These are phyloP conservation scores for Heliconius erato DNA, from an alignment of 2,888 invertebrate genomes.

Conservation along the genomic window DNA sequence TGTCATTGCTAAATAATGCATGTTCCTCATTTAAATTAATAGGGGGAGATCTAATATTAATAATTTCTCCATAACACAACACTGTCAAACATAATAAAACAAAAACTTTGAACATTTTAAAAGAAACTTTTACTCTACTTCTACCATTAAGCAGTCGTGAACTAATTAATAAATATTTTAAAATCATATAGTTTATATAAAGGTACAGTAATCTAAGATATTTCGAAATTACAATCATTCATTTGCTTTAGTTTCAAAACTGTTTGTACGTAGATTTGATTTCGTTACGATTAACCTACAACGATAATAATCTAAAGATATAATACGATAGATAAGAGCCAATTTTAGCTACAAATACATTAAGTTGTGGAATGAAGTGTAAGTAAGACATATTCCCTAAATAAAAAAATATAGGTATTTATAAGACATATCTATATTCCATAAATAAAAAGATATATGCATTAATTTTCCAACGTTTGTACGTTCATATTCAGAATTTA, in stretches of 20 bases:
- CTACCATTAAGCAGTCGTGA: not conserved
- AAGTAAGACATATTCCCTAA: not conserved
- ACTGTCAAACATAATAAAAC: slow-evolving; percentile 31
- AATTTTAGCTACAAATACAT: not conserved
- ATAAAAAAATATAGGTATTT: no score
- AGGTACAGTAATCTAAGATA: not conserved
- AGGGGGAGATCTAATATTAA: slow-evolving; percentile 25
- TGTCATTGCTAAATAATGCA: slow-evolving; percentile 13
- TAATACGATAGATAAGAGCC: not conserved
- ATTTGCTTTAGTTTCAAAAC: slow-evolving; percentile 10
- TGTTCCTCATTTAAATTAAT: not conserved
- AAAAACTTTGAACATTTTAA: slow-evolving; percentile 49
- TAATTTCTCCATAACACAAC: slow-evolving; percentile 35
- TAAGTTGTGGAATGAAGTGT: no score
- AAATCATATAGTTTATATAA: not conserved
- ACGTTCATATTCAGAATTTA: no score
- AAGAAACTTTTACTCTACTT: not conserved
- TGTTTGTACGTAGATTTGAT: not conserved
- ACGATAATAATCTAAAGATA: slow-evolving; percentile 24
- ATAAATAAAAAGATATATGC: no score
- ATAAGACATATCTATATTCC: no score
- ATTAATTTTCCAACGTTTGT: no score
- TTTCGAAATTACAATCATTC: slow-evolving; percentile 1
- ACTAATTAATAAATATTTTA: not conserved
- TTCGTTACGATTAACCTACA: slow-evolving; percentile 38